Evolutionary conservation across 2,797 vertebrate species (phyloP), one percentile per base, ranked within the genome.

Genomic region (Sebastes aleutianus): DNA sequence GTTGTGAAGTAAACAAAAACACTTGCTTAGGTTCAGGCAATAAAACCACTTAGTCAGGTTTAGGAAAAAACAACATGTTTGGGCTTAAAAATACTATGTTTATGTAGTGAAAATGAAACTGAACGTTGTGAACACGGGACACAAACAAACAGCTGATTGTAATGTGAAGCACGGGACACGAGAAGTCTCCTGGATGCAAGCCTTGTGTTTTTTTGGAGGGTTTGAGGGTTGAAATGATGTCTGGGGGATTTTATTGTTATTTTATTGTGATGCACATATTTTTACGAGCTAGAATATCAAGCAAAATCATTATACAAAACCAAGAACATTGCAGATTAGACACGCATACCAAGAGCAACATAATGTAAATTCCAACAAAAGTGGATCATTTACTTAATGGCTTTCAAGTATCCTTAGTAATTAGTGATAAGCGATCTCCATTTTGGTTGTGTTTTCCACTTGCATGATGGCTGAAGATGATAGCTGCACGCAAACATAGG

Each of bases 341-440:
- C 58, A 66, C 79, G 32, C 26, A 57, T 39, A 77, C 61, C 76
- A 80, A 86, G 59, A 78, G 66, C 58, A 66, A 74, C 20, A 61
- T 16, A 1, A 87, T 56, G 68, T 50, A 47, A 61, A 75, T 80
- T 76, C 12, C 58, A 69, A 57, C 20, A 68, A 72, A 85, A 74
- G 31, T 56, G n/a, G 16, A 67, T 78, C 1, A 76, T 85, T 90
- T 84, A 69, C 74, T 74, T 18, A 75, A 80, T 82, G 36, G 58
- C 74, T 70, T 59, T 63, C 31, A 74, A 64, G 79, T 89, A 88
- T 88, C 80, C 79, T 82, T 84, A 74, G 80, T 73, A 83, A 91
- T 88, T 80, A 39, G n/a, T 7, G 29, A 62, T 47, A 10, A 43
- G 14, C 9, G 4, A 82, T 78, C 79, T 79, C 72, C 20, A 74